phyloP scores from a whole-genome alignment of 2,797 vertebrate species.

The Esox masquinongy region DNA sequence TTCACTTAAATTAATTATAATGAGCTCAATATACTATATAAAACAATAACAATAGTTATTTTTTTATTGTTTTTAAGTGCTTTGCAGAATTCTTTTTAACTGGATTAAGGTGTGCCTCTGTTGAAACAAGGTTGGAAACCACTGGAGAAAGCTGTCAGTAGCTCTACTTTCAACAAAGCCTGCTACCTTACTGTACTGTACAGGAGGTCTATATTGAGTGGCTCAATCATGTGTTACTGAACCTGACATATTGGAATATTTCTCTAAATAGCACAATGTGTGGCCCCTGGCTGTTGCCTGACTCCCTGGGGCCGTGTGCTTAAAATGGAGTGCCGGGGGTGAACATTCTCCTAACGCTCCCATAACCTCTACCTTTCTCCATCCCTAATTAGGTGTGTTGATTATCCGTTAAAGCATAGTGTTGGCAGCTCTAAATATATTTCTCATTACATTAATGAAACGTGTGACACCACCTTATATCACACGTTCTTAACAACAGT shows the following conservation, averaged over 20 bases:
- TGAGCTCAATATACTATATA: too few species aligned
- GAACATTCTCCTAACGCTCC: conserved; percentile 6
- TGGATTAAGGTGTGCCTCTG: too few species aligned
- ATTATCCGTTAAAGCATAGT: background rate
- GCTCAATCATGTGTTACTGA: background rate
- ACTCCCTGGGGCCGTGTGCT: conserved; percentile 7
- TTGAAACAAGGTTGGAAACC: too few species aligned
- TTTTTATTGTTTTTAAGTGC: too few species aligned
- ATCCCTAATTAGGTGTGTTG: background rate
- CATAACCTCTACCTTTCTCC: background rate
- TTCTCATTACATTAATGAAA: too few species aligned
- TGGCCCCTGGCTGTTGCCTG: background rate
- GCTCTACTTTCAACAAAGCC: background rate
- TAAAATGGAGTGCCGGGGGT: background rate
- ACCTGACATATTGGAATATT: background rate
- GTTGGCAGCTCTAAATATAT: too few species aligned
- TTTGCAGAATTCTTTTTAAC: too few species aligned
- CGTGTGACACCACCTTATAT: background rate
- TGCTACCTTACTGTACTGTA: background rate
- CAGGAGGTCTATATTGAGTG: background rate
- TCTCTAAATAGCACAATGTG: conserved; percentile 10
- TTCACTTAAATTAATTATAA: too few species aligned
- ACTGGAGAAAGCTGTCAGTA: background rate
- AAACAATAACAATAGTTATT: too few species aligned
- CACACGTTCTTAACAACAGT: background rate